phyloP scores from a whole-genome alignment of 1,140 invertebrate species.

The Hylaeus volcanicus region DNA sequence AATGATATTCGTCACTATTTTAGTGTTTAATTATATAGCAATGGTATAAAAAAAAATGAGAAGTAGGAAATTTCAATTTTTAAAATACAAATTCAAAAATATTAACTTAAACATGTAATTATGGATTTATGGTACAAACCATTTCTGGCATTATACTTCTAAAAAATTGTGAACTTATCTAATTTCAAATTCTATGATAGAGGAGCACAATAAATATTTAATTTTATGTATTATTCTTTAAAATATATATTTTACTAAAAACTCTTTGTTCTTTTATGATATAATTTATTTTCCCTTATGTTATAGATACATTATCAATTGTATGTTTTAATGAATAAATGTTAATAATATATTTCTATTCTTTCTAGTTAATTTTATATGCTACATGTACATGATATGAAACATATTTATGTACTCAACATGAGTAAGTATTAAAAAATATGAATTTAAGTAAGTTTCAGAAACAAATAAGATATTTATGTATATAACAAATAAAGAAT shows the following conservation, averaged over 20 bases:
- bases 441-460: not conserved
- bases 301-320: not conserved
- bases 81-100: not conserved
- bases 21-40: not conserved
- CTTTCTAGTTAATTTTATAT: too few species aligned
- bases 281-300: not conserved
- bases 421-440: not conserved
- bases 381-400: too few species aligned
- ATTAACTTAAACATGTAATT: not conserved
- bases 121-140: not conserved
- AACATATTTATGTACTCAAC: not conserved
- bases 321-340: not conserved
- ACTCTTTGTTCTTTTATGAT: not conserved
- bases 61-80: not conserved
- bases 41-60: not conserved
- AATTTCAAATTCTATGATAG: not conserved
- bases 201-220: not conserved
- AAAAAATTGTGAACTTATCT: not conserved
- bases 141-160: not conserved
- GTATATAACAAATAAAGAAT: too few species aligned
- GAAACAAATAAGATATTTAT: not conserved
- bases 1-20: not conserved
- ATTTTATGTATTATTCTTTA: not conserved
- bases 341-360: too few species aligned
- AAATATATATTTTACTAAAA: constrained; percentile 21